Evolutionary conservation across 2,888 invertebrate genomes (phyloP).

Genomic region (Yponomeuta malinellus): DNA sequence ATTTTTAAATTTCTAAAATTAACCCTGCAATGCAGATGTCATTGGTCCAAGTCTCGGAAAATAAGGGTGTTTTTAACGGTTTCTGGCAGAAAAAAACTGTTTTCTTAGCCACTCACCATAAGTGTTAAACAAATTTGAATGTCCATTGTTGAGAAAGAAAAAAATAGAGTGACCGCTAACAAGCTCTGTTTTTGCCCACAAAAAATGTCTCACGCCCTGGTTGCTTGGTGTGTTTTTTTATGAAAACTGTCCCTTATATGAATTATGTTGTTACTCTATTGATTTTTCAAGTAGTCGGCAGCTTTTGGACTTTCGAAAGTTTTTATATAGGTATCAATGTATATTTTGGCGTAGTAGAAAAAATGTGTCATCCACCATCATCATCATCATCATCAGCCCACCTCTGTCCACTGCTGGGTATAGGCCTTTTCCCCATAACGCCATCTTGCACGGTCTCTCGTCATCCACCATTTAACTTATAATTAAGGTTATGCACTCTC

Average conservation of each 20-base stretch:
- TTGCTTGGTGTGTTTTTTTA: constrained; percentile 8
- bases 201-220: constrained; percentile 42
- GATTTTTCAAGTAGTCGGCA: too few relatives aligned
- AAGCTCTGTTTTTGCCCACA: constrained; percentile 29
- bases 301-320: too few relatives aligned
- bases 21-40: neutral
- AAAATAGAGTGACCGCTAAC: constrained; percentile 49
- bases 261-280: neutral
- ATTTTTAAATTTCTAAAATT: neutral
- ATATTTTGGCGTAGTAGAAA: too few relatives aligned
- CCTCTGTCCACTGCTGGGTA: too few relatives aligned
- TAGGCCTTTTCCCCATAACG: too few relatives aligned
- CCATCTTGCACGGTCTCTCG: too few relatives aligned
- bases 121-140: constrained; percentile 48
- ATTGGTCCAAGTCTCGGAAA: constrained; percentile 14
- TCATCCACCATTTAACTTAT: too few relatives aligned
- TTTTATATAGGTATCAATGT: too few relatives aligned
- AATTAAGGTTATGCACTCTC: too few relatives aligned
- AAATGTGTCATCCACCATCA: too few relatives aligned
- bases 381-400: too few relatives aligned
- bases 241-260: neutral
- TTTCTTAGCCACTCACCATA: constrained; percentile 41
- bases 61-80: neutral
- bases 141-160: constrained; percentile 32
- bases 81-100: constrained; percentile 32